Evolutionary conservation across 2,113 vertebrate genomes (phyloP).

Genomic region (Grammomys surdaster): DNA sequence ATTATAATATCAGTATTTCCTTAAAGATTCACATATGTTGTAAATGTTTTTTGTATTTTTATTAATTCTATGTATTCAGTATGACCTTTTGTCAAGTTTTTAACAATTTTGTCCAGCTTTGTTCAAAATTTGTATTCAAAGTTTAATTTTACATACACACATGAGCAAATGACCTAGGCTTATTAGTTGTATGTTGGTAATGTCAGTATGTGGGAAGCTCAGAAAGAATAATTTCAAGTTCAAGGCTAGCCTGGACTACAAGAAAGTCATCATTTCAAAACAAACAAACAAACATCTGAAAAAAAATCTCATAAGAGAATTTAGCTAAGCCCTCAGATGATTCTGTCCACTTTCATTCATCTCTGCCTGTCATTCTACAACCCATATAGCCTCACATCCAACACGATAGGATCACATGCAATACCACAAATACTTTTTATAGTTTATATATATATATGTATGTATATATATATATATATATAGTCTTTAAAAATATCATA

Average conservation of each 20-base stretch:
- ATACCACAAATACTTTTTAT: background rate
- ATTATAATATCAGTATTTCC: background rate
- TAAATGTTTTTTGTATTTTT: background rate
- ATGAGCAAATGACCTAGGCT: background rate
- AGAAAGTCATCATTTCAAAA: background rate
- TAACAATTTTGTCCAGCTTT: background rate
- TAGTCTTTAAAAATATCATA: background rate
- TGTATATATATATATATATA: background rate
- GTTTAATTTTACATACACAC: background rate
- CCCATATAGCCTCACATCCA: background rate
- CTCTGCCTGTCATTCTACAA: background rate
- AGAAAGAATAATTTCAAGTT: background rate
- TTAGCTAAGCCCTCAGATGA: background rate
- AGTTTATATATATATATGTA: conserved; percentile 5
- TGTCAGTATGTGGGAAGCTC: background rate
- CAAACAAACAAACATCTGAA: background rate
- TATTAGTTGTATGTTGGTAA: background rate
- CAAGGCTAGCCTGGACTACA: background rate
- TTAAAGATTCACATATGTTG: background rate
- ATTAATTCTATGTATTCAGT: background rate
- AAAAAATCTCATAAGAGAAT: background rate
- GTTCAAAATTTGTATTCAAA: background rate
- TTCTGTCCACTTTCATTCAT: background rate
- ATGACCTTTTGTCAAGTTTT: background rate
- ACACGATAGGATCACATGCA: background rate